Conservation (phyloP, 2,113 vertebrate species). For the Conger conger region DNA sequence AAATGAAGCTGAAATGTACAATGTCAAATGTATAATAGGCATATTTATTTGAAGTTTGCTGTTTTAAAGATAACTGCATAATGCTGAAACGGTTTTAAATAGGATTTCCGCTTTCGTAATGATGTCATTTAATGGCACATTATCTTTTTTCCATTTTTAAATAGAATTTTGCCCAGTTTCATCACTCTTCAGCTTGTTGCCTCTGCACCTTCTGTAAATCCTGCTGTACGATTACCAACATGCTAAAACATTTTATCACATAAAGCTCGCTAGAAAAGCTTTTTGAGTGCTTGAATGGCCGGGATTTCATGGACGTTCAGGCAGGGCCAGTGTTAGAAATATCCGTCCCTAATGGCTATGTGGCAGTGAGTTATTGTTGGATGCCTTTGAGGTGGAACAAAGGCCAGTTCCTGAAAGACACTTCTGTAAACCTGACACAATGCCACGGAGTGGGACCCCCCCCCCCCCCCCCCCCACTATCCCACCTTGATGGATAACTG, state of each 20-base stretch:
- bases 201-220: not conserved
- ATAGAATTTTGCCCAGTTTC: no score
- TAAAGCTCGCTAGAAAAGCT: not conserved
- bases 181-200: no score
- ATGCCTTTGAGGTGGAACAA: not conserved
- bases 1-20: not conserved
- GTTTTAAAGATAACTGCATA: no score
- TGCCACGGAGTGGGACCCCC: not conserved
- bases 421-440: not conserved
- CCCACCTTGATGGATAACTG: not conserved
- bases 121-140: no score
- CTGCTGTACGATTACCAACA: not conserved
- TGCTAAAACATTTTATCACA: not conserved
- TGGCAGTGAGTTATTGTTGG: not conserved
- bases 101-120: no score
- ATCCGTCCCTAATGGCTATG: not conserved
- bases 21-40: no score
- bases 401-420: not conserved
- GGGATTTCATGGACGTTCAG: not conserved
- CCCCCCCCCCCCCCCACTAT: not conserved
- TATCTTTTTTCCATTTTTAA: no score
- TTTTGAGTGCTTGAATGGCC: not conserved
- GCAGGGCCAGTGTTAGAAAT: not conserved
- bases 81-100: no score
- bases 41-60: no score